Evolutionary conservation across 2,797 vertebrate species (phyloP).

Genomic region (Remorina albescens): DNA sequence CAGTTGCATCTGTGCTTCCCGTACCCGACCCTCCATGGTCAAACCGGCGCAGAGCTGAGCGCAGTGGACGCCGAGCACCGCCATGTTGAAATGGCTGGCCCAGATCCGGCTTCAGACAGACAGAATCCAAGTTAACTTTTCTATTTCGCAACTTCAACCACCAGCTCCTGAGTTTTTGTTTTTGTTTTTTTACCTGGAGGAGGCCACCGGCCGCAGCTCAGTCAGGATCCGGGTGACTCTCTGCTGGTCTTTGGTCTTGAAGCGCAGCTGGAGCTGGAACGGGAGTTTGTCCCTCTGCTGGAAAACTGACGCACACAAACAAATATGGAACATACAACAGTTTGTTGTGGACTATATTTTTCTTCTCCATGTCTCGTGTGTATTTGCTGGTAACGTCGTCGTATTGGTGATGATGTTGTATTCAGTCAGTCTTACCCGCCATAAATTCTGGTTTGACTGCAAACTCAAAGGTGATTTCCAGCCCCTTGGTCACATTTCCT

Average conservation of each 20-base stretch:
- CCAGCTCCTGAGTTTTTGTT: no score
- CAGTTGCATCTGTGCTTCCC: conserved; percentile 81
- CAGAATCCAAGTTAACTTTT: no score
- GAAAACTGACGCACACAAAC: conserved; percentile 65
- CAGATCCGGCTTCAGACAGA: conserved; percentile 67
- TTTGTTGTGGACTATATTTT: no score
- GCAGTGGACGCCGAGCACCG: conserved; percentile 83
- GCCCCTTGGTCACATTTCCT: conserved; percentile 81
- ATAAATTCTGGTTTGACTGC: conserved; percentile 77
- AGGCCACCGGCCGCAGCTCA: conserved; percentile 77
- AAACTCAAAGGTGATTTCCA: conserved; percentile 84
- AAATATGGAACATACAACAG: neutral
- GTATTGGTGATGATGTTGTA: no score
- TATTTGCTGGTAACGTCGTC: no score
- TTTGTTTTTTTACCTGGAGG: conserved; percentile 77
- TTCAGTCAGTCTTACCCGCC: conserved; percentile 67
- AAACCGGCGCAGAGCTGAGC: conserved; percentile 85
- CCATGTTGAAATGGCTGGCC: conserved; percentile 76
- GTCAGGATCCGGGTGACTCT: conserved; percentile 80
- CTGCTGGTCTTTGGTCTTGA: conserved; percentile 81
- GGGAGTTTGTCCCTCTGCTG: conserved; percentile 73
- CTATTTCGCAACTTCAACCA: no score
- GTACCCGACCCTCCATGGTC: conserved; percentile 83
- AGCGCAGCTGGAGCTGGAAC: conserved; percentile 84
- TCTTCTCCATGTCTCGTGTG: no score